Percentiles rank a stretch among this genome's conserved stretches.
Conservation (phyloP, 2,888 invertebrate species). For the Noctuana brunneofusca region DNA sequence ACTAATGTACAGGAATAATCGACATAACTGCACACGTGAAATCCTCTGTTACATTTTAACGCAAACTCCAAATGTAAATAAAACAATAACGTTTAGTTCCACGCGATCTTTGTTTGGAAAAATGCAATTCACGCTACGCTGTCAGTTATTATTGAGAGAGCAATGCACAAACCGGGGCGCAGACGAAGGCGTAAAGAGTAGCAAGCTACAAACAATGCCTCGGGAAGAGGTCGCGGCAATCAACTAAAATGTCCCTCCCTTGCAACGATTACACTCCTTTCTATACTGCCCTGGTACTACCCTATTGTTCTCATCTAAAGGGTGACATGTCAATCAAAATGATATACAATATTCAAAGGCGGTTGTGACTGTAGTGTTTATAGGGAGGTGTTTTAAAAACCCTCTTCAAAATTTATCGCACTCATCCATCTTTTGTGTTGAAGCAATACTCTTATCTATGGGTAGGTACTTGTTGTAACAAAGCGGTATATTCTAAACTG, state of each 20-base stretch:
- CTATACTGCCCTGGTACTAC: conserved; percentile 9
- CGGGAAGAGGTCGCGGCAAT: conserved; percentile 51
- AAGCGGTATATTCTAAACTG: conserved; percentile 2
- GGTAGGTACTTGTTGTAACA: conserved; percentile 9
- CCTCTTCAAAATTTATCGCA: conserved; percentile 33
- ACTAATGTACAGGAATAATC: no score
- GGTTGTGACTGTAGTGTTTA: conserved; percentile 27
- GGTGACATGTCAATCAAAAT: conserved; percentile 33
- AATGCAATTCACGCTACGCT: neutral
- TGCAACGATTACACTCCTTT: conserved; percentile 24
- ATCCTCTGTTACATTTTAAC: no score
- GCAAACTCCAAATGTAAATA: no score
- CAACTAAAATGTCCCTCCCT: conserved; percentile 51
- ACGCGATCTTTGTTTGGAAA: neutral
- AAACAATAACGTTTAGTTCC: neutral
- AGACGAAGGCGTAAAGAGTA: conserved; percentile 21
- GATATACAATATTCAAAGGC: conserved; percentile 34
- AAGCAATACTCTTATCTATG: conserved; percentile 32
- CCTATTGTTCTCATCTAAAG: conserved; percentile 23
- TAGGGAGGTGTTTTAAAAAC: conserved; percentile 29
- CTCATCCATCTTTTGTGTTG: conserved; percentile 30
- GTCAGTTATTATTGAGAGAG: conserved; percentile 5
- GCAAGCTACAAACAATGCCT: conserved; percentile 36
- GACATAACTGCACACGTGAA: no score
- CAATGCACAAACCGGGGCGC: conserved; percentile 20